phyloP scores from a whole-genome alignment of 2,797 vertebrate species.

The Esox lucius region DNA sequence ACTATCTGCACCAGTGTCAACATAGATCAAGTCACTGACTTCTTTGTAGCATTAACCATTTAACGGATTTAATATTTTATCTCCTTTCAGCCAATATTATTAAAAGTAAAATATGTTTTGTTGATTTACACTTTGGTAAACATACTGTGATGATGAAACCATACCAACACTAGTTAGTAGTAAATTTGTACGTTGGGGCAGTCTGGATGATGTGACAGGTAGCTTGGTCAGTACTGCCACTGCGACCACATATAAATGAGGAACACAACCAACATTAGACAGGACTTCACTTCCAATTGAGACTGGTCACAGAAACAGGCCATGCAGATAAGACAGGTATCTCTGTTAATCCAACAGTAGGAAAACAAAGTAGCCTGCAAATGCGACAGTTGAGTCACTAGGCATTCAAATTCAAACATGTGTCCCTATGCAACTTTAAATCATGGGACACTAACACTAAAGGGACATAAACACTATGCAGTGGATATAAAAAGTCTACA shows the following conservation, averaged over 20 bases:
- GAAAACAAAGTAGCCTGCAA: conserved; percentile 48
- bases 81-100: not conserved
- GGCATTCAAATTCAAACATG: conserved; percentile 47
- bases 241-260: conserved; percentile 39
- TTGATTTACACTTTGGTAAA: not conserved
- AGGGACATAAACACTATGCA: not conserved
- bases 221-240: conserved; percentile 22
- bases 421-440: conserved; percentile 5
- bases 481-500: too few relatives aligned
- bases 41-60: not conserved
- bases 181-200: not conserved
- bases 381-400: conserved; percentile 63
- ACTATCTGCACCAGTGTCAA: not conserved
- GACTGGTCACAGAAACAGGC: conserved; percentile 40
- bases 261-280: conserved; percentile 50
- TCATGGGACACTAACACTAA: not conserved
- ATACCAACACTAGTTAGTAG: not conserved
- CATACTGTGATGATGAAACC: not conserved
- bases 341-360: conserved; percentile 55
- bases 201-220: conserved; percentile 39
- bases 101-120: not conserved
- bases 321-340: conserved; percentile 70
- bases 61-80: not conserved
- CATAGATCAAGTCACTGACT: not conserved
- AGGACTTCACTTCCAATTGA: conserved; percentile 67